Percentiles rank a stretch among this genome's conserved stretches.
phyloP scores from a whole-genome alignment of 2,797 vertebrate genomes.

The Taeniopygia guttata region DNA sequence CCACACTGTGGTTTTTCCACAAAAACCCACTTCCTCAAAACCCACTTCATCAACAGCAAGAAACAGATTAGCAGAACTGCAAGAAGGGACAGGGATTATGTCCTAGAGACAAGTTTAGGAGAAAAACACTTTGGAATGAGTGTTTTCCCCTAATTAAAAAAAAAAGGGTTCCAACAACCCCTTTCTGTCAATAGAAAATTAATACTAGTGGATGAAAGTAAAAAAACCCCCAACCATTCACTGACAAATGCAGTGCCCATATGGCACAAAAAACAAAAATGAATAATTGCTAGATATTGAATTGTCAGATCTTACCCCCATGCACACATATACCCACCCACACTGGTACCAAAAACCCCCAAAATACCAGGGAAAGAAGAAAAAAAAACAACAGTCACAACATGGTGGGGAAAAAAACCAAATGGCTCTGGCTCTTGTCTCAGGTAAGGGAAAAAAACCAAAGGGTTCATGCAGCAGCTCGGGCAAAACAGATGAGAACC shows the following conservation, averaged over 20 bases:
- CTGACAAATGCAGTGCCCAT: not conserved
- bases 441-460: not conserved
- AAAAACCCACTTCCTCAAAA: not conserved
- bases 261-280: too few relatives aligned
- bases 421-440: not conserved
- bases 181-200: not conserved
- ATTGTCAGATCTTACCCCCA: not conserved
- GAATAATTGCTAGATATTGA: not conserved
- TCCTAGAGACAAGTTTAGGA: not conserved
- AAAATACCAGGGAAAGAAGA: not conserved
- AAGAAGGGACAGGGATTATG: not conserved
- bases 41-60: not conserved
- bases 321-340: not conserved
- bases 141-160: not conserved
- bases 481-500: not conserved
- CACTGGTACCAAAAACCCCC: not conserved
- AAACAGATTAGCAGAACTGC: not conserved
- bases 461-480: not conserved
- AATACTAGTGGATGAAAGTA: not conserved
- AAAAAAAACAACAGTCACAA: not conserved
- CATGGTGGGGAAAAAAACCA: not conserved
- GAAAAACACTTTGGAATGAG: not conserved
- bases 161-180: not conserved
- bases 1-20: not conserved
- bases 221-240: not conserved